A percentile compares a stretch with the other conserved stretches of the same genome.
These are phyloP conservation scores for Acleris literana DNA, from an alignment of 2,888 invertebrate species.

Conservation along the genomic window DNA sequence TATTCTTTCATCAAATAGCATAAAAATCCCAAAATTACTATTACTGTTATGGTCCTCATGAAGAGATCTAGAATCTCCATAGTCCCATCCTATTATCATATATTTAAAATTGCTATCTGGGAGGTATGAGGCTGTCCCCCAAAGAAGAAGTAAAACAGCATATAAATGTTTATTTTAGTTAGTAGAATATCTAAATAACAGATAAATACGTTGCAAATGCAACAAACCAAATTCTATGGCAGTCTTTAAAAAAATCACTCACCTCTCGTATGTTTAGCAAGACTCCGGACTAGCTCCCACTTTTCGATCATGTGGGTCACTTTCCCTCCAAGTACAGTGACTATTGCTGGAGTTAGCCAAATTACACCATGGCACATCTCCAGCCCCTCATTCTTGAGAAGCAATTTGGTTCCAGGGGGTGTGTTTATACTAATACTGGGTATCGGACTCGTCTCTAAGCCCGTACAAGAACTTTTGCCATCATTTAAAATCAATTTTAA, in stretches of 20 bases:
- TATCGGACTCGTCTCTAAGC: constrained; percentile 89
- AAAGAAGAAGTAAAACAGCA: no score
- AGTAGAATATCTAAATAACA: no score
- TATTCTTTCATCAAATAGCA: no score
- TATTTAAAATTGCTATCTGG: no score
- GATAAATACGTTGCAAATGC: neutral
- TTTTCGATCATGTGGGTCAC: constrained; percentile 93
- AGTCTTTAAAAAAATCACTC: constrained; percentile 39
- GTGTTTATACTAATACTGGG: constrained; percentile 89
- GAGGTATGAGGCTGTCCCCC: no score
- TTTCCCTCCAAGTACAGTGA: constrained; percentile 91
- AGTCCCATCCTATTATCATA: no score
- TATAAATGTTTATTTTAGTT: no score
- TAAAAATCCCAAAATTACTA: no score
- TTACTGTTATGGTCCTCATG: no score
- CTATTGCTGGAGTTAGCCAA: constrained; percentile 86
- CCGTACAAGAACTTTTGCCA: constrained; percentile 90
- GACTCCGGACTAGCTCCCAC: constrained; percentile 90
- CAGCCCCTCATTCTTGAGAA: constrained; percentile 71
- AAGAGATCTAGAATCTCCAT: no score
- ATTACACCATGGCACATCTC: constrained; percentile 89
- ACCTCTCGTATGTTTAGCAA: constrained; percentile 86
- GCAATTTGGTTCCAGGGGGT: constrained; percentile 94
- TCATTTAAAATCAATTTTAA: constrained; percentile 93
- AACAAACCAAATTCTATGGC: neutral